These are phyloP conservation scores for Melanargia galathea DNA, from an alignment of 2,888 invertebrate genomes.

Conservation along the genomic window DNA sequence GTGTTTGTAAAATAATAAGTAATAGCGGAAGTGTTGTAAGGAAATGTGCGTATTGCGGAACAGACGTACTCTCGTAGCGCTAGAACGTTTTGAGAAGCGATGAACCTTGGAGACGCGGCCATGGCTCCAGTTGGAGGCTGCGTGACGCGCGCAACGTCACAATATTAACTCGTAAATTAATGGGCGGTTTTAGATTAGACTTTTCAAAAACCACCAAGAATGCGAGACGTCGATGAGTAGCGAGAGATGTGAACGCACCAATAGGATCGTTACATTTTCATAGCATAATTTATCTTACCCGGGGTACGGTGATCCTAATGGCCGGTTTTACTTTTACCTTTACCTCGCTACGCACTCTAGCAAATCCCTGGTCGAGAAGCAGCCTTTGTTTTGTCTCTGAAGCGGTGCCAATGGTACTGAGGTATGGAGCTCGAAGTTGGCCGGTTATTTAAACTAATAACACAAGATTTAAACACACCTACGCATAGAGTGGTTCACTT, in stretches of 20 bases:
- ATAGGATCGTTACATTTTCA: no score
- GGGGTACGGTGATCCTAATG: background rate
- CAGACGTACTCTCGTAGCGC: conserved; percentile 20
- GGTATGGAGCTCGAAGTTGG: no score
- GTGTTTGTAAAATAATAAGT: background rate
- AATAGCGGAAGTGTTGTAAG: conserved; percentile 36
- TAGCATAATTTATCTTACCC: background rate
- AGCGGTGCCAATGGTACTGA: no score
- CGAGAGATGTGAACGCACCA: background rate
- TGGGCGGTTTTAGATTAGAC: background rate
- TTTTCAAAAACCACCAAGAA: background rate
- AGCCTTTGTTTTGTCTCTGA: no score
- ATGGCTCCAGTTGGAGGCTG: conserved; percentile 57
- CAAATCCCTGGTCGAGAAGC: no score
- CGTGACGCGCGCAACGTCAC: conserved; percentile 49
- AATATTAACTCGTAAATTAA: background rate
- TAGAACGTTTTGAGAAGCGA: conserved; percentile 35
- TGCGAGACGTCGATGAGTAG: background rate
- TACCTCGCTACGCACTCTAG: no score
- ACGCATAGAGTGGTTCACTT: conserved; percentile 9
- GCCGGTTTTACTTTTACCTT: background rate
- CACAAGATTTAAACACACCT: background rate
- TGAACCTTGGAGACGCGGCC: conserved; percentile 53
- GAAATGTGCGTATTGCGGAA: conserved; percentile 36
- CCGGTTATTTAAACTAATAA: background rate